Evolutionary conservation across 2,888 invertebrate genomes (phyloP).

Genomic region (Listrodromus nycthemerus): DNA sequence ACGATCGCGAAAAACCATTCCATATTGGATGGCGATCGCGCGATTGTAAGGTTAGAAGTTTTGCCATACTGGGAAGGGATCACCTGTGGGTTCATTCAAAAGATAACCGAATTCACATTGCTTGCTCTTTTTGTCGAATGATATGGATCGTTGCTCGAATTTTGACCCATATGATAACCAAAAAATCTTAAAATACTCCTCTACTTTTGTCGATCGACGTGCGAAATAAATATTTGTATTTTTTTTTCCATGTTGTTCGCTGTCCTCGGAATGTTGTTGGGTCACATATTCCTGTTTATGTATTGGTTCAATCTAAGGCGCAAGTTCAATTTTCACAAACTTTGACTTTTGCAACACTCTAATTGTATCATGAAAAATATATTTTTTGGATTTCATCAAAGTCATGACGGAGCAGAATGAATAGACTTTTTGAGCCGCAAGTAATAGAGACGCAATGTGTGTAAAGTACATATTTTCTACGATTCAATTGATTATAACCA

Average conservation of each 20-base stretch:
- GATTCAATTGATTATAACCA: too few relatives aligned
- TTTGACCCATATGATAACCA: not conserved
- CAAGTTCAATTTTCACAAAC: not conserved
- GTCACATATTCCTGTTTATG: not conserved
- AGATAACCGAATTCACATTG: not conserved
- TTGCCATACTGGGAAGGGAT: slow-evolving; percentile 78
- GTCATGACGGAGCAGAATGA: too few relatives aligned
- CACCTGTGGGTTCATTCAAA: slow-evolving; percentile 57
- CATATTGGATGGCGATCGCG: slow-evolving; percentile 68
- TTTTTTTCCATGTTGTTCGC: not conserved
- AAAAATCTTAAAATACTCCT: not conserved
- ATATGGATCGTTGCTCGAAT: not conserved
- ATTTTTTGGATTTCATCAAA: too few relatives aligned
- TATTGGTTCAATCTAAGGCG: not conserved
- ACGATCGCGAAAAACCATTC: slow-evolving; percentile 45
- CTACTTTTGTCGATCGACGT: too few relatives aligned
- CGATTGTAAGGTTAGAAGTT: slow-evolving; percentile 76
- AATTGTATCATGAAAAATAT: too few relatives aligned
- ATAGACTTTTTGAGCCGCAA: too few relatives aligned
- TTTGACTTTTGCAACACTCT: not conserved
- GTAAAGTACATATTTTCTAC: not conserved
- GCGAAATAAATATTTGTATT: not conserved
- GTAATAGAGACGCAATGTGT: too few relatives aligned
- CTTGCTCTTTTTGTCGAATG: too few relatives aligned
- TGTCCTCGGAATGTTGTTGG: not conserved